phyloP scores from a whole-genome alignment of 2,888 invertebrate genomes.

The Asteroscopus sphinx region DNA sequence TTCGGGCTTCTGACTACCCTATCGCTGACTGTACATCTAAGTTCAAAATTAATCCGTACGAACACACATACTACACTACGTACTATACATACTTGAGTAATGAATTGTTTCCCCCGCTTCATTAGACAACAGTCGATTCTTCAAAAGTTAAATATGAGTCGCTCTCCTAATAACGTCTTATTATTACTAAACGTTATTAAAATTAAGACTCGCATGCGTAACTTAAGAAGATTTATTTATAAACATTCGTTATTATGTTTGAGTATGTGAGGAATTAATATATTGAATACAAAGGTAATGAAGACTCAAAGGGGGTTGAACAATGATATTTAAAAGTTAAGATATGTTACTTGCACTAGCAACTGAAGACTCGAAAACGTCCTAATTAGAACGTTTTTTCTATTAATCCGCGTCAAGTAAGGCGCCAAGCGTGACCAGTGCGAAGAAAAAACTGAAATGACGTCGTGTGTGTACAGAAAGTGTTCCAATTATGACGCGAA shows the following conservation, averaged over 20 bases:
- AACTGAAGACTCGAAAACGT: too few species aligned
- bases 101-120: constrained; percentile 74
- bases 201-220: constrained; percentile 66
- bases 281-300: too few species aligned
- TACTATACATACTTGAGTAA: constrained; percentile 65
- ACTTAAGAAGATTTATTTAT: constrained; percentile 54
- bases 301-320: too few species aligned
- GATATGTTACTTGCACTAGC: too few species aligned
- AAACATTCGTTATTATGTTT: constrained; percentile 51
- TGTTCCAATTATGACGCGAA: too few species aligned
- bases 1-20: too few species aligned
- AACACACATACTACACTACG: constrained; percentile 46
- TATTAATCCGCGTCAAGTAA: too few species aligned
- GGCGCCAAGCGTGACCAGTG: too few species aligned
- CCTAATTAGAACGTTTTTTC: too few species aligned
- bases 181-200: constrained; percentile 82
- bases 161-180: constrained; percentile 82
- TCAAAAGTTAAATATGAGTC: constrained; percentile 84
- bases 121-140: constrained; percentile 80
- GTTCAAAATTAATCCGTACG: constrained; percentile 41
- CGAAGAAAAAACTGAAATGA: too few species aligned
- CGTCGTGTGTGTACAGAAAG: too few species aligned
- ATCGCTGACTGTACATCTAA: neutral
- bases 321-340: too few species aligned
- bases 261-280: constrained; percentile 18